Percentiles rank a stretch among this genome's conserved stretches.
phyloP scores from a whole-genome alignment of 2,797 vertebrate species.

The Leucoraja ocellata region DNA sequence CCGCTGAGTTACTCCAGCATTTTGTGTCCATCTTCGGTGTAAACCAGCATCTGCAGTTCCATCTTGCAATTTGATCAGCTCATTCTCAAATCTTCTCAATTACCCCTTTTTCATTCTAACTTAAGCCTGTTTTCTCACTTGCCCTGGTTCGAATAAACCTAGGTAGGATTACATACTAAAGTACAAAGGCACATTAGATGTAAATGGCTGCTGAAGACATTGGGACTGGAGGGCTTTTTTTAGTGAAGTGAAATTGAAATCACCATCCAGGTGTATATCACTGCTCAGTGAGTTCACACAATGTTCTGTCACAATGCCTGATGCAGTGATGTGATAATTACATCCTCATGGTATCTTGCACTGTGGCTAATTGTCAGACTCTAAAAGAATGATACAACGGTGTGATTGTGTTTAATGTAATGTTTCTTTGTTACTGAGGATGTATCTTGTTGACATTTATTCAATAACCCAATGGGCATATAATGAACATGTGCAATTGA shows the following conservation, averaged over 20 bases:
- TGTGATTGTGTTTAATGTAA: neutral
- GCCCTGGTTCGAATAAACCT: neutral
- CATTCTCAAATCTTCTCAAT: no score
- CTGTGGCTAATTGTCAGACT: neutral
- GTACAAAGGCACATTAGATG: neutral
- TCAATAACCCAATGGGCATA: neutral
- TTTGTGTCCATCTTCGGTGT: no score
- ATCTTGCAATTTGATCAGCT: no score
- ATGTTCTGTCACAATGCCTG: neutral
- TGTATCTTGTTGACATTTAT: neutral
- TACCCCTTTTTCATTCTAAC: no score
- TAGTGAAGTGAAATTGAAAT: neutral
- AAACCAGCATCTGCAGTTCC: no score
- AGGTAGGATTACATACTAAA: neutral
- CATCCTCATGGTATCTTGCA: neutral
- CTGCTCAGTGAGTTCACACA: neutral
- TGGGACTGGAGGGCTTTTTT: neutral
- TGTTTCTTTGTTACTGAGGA: neutral
- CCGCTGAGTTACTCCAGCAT: no score
- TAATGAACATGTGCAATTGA: neutral
- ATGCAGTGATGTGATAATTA: neutral
- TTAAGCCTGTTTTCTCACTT: no score
- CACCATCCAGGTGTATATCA: neutral
- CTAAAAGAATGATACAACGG: neutral
- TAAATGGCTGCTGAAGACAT: neutral